Base-by-base conservation (phyloP, 2,797 vertebrate species). In the Gymnothorax reevesii region DNA sequence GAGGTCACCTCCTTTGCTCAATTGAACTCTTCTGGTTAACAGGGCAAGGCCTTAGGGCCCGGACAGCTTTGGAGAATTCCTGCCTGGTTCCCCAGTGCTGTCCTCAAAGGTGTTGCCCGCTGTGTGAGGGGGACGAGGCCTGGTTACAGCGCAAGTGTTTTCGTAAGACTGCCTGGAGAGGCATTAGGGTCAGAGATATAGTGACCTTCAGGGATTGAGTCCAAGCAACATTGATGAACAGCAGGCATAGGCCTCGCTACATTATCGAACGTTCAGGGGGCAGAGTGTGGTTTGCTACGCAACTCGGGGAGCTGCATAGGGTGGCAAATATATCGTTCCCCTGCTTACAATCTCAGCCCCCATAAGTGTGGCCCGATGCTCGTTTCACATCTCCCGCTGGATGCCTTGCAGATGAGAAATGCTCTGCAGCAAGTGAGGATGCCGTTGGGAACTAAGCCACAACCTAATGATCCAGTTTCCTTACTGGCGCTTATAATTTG, bases 81-180 rank as follows among this genome's bases (percentile, higher is more conserved):
- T 88, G 89, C 89, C 83, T 73, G 91, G 89, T 93, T 92, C 73
- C 87, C 86, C 33, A 52, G 33, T 92, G 92, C 91, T 94, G 7
- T 15, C 49, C 77, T 55, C 20, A 80, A 8, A 20, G 22, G 7
- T 55, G 85, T 60, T 9, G 49, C 49, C 77, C n/a, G 52, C 49
- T 9, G 52, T 80, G 52, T 22, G 20, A 33, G 79, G 84, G 84
- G 84, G 85, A 69, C 9, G n/a, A 7, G 83, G 60, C 13, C 13
- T 6, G 75, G 89, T 88, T 85, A 86, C 52, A 73, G 88, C 64
- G 57, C 6, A 3, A 60, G 54, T 87, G 87, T 84, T 80, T 82
- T 87, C 54, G 71, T 84, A 66, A 59, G 83, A 84, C 54, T 87
- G 82, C 88, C 85, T 57, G 25, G 71, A 82, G 88, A 89, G 85